Evolutionary conservation across 2,797 vertebrate genomes (phyloP).

Genomic region (Numenius phaeopus): DNA sequence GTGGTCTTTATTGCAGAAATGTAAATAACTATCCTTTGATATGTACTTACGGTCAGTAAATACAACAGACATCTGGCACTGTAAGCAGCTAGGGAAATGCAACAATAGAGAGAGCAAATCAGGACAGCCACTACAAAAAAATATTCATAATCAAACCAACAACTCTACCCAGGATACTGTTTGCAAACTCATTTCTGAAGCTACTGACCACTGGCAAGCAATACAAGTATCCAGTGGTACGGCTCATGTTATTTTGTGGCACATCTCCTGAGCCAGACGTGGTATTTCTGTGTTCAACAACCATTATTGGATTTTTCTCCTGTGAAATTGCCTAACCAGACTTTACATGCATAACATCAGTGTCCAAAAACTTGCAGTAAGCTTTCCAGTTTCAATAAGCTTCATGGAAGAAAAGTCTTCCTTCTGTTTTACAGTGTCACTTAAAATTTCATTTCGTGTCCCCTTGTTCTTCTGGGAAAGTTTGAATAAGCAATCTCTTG

Average conservation of each 20-base stretch:
- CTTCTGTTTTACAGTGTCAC: neutral
- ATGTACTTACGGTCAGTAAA: neutral
- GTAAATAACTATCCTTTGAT: neutral
- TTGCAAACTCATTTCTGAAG: neutral
- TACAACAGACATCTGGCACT: neutral
- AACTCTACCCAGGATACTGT: rapidly evolving
- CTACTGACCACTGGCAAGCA: neutral
- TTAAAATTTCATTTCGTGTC: neutral
- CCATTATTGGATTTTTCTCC: neutral
- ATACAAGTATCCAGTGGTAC: neutral
- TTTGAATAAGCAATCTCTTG: neutral
- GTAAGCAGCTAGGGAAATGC: neutral
- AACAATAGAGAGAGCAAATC: neutral
- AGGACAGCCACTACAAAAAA: neutral
- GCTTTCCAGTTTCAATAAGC: neutral
- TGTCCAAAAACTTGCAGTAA: neutral
- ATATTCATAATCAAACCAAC: neutral
- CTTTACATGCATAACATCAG: neutral
- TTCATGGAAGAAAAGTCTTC: neutral
- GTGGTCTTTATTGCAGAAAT: neutral
- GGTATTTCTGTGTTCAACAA: neutral
- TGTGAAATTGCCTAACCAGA: neutral
- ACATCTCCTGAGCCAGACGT: neutral
- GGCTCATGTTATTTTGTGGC: neutral
- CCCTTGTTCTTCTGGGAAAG: neutral